Base-by-base conservation (phyloP, 1,140 invertebrate genomes). In the Listronotus oregonensis region DNA sequence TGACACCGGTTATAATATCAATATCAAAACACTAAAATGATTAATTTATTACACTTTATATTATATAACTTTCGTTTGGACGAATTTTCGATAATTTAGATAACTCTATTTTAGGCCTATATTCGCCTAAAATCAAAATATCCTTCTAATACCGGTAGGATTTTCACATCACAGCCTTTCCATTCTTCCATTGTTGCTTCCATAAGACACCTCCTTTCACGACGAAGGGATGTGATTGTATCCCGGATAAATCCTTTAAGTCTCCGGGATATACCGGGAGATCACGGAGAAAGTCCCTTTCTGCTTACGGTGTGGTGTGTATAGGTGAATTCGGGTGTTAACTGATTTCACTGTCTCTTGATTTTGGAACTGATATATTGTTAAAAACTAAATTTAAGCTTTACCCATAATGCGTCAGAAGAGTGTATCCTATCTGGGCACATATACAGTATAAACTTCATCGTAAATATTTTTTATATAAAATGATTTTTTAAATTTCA, bases 171-270 rank as follows among this genome's bases (percentile, higher is more conserved):
- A 64, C 42, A 37, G 43, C 12, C 43, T 17, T 54, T 54, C 46
- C 46, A 49, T 64, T 49, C 42, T 56, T 49, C 62, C 62, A 64
- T 64, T 64, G 52, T 64, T 64, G 62, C 52, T 56, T 55, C 54
- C 27, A 49, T 57, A 64, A 64, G 62, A 57, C 52, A 56, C 62
- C 62, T 56, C 62, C 27, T 64, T 64, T 64, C 51, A 39, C 43
- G 52, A 64, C 62, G 40, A 37, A 17, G 52, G 44, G 62, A 32
- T 56, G 42, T 50, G 43, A 21, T 40, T 56, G 21, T 49, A 47
- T 56, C 42, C 62, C 15, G 34, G 52, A 47, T 64, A 64, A 64
- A 64, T 55, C 62, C 44, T 17, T 56, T 64, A 64, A 64, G 62
- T 43, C 62, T 17, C 61, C 39, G 12, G 43, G 60, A 63, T 63